phyloP scores from a whole-genome alignment of 2,113 vertebrate genomes.

The Chloropsis cyanopogon region DNA sequence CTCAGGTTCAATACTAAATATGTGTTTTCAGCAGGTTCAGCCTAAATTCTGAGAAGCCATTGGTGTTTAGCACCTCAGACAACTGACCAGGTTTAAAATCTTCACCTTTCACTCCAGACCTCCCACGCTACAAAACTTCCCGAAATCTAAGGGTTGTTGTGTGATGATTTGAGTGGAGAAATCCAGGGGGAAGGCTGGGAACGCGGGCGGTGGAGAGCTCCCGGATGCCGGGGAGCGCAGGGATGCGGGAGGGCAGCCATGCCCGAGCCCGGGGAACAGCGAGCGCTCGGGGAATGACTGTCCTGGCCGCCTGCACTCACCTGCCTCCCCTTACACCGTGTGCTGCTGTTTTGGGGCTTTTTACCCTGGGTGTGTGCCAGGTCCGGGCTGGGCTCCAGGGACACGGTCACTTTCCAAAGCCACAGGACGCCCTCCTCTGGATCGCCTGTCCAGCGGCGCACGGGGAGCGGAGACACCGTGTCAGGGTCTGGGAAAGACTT shows the following conservation, averaged over 20 bases:
- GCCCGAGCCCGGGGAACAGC: fast-evolving
- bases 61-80: background rate
- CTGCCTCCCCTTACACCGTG: fast-evolving
- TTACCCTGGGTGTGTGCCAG: fast-evolving
- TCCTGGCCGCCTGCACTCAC: background rate
- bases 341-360: fast-evolving
- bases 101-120: background rate
- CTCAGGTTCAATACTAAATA: background rate
- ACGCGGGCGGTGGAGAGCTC: background rate
- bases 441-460: background rate
- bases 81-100: background rate
- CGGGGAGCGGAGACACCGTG: fast-evolving
- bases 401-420: background rate
- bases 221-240: background rate
- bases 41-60: background rate
- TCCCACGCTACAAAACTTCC: fast-evolving
- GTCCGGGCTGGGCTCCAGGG: background rate
- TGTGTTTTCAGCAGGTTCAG: fast-evolving
- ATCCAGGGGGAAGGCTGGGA: too few species aligned
- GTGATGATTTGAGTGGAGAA: background rate
- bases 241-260: background rate
- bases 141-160: background rate
- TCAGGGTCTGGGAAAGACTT: background rate
- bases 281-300: fast-evolving
- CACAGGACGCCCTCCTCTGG: conserved; percentile 48